Evolutionary conservation across 1,140 invertebrate genomes (phyloP).

Genomic region (Probaryconus sp.): DNA sequence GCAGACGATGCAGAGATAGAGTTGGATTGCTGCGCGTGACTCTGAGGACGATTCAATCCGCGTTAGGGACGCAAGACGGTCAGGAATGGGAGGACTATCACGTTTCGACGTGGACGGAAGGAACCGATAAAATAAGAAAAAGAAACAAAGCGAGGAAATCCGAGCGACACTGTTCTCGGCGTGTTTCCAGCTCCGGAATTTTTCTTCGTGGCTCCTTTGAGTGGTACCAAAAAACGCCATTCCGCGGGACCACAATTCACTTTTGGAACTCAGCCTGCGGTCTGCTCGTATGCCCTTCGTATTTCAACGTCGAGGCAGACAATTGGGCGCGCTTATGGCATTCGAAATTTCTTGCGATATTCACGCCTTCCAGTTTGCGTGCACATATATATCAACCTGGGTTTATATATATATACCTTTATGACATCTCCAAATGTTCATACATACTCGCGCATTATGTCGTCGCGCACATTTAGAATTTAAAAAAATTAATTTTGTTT

Average conservation of each 20-base stretch:
- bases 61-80: too few relatives aligned
- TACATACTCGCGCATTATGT: too few relatives aligned
- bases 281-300: constrained; percentile 7
- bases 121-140: constrained; percentile 26
- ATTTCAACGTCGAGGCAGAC: constrained; percentile 35
- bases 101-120: constrained; percentile 21
- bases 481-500: too few relatives aligned
- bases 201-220: background rate
- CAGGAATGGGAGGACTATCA: constrained; percentile 35
- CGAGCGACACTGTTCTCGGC: too few relatives aligned
- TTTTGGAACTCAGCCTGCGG: constrained; percentile 2
- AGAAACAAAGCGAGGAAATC: background rate
- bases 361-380: background rate
- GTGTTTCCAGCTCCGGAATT: background rate
- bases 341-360: constrained; percentile 41
- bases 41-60: constrained; percentile 26
- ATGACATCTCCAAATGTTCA: too few relatives aligned
- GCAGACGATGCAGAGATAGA: constrained; percentile 3
- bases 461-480: constrained; percentile 4
- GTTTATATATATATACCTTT: too few relatives aligned
- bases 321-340: constrained; percentile 40
- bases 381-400: constrained; percentile 1
- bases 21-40: constrained; percentile 14
- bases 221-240: background rate
- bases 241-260: constrained; percentile 31